These are phyloP conservation scores for Nothobranchius furzeri DNA, from an alignment of 2,113 vertebrate genomes.

Conservation along the genomic window DNA sequence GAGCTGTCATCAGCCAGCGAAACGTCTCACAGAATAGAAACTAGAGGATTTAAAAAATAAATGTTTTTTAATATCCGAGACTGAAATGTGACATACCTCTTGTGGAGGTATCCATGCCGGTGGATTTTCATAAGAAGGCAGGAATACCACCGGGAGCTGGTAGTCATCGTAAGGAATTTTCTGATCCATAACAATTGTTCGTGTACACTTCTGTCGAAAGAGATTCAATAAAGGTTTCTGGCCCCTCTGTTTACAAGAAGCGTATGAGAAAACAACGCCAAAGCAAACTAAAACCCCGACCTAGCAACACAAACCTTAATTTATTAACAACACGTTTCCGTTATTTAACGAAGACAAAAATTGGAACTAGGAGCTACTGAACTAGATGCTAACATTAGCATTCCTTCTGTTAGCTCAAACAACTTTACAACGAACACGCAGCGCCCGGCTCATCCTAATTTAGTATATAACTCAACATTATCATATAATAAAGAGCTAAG, in stretches of 20 bases:
- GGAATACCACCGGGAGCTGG: conserved; percentile 90
- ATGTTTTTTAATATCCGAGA: background rate
- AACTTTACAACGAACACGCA: background rate
- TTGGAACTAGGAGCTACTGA: background rate
- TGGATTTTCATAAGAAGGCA: conserved; percentile 93
- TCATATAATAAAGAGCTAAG: background rate
- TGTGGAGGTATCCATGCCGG: conserved; percentile 92
- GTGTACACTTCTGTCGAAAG: conserved; percentile 2
- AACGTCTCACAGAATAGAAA: background rate
- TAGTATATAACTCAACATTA: background rate
- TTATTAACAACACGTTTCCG: background rate
- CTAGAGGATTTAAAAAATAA: too few species aligned
- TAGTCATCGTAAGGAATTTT: conserved; percentile 91
- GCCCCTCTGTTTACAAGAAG: too few species aligned
- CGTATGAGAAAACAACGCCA: too few species aligned
- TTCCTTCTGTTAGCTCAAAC: background rate
- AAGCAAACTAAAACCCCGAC: background rate
- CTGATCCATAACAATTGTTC: conserved; percentile 80
- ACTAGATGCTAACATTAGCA: background rate
- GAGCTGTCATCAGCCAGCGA: background rate
- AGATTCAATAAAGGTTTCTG: background rate
- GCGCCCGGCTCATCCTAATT: background rate
- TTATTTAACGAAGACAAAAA: background rate
- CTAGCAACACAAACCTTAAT: background rate
- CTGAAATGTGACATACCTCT: conserved; percentile 77